A percentile compares a stretch with the other conserved stretches of the same genome.
Conservation (phyloP, 1,140 invertebrate genomes). For the Philopotamus ludificatus region DNA sequence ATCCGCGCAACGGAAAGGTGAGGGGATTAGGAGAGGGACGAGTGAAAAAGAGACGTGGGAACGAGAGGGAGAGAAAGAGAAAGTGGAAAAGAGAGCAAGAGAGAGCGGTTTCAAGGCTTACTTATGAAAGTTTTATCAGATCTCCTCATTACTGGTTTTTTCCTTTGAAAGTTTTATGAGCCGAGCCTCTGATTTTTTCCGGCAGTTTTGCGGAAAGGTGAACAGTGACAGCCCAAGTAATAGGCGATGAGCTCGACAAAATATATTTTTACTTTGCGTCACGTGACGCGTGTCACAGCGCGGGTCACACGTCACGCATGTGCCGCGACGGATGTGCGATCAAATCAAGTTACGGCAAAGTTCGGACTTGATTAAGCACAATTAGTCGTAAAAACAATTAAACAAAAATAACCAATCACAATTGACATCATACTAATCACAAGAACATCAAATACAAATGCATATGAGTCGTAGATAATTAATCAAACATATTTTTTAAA, state of each 20-base stretch:
- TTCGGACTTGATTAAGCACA: background rate
- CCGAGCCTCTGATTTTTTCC: conserved; percentile 42
- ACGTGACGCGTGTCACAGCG: background rate
- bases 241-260: conserved; percentile 27
- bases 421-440: background rate
- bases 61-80: background rate
- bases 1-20: background rate
- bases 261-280: background rate
- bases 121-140: conserved; percentile 43
- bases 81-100: background rate
- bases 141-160: conserved; percentile 43
- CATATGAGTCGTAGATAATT: no score
- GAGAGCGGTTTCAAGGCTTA: conserved; percentile 3
- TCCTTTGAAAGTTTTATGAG: conserved; percentile 42
- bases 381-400: background rate
- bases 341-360: background rate
- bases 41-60: no score
- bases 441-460: no score
- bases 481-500: no score
- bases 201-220: conserved; percentile 41
- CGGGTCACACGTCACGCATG: background rate
- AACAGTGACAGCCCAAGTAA: conserved; percentile 36
- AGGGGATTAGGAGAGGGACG: conserved; percentile 15
- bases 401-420: background rate
- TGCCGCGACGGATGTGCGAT: background rate